Percentiles rank a stretch among this genome's conserved stretches.
phyloP scores from a whole-genome alignment of 2,797 vertebrate species.

The Cuniculus paca region DNA sequence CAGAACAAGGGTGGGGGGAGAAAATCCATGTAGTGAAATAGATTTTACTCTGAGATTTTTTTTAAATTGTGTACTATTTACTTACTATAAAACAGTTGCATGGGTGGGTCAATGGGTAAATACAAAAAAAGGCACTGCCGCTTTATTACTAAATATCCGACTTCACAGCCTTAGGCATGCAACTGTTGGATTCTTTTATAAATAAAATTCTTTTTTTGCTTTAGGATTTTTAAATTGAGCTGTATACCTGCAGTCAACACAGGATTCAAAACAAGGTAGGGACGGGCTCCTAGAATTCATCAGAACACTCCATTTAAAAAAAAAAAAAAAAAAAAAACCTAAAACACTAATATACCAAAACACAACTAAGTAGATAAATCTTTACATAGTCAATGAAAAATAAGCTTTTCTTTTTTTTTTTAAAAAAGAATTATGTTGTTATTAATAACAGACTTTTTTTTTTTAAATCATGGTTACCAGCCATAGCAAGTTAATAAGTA shows the following conservation, averaged over 20 bases:
- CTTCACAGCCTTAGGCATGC: conserved; percentile 94
- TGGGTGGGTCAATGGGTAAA: conserved; percentile 78
- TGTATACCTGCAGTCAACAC: conserved; percentile 96
- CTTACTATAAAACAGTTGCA: conserved; percentile 85
- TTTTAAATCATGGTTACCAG: conserved; percentile 97
- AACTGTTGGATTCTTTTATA: conserved; percentile 92
- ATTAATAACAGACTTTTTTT: conserved; percentile 87
- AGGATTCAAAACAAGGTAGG: conserved; percentile 89
- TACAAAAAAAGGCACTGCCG: conserved; percentile 96
- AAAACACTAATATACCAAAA: conserved; percentile 83
- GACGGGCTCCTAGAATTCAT: conserved; percentile 80
- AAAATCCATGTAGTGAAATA: conserved; percentile 79
- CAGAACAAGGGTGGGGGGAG: conserved; percentile 61
- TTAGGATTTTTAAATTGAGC: conserved; percentile 88
- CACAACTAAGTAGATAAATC: conserved; percentile 85
- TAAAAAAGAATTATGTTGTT: conserved; percentile 86
- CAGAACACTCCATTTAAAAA: conserved; percentile 84
- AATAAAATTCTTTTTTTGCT: conserved; percentile 90
- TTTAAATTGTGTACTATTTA: conserved; percentile 72
- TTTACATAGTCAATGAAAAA: conserved; percentile 88
- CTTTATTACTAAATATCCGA: conserved; percentile 94
- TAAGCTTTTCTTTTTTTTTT: conserved; percentile 80
- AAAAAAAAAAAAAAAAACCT: neutral
- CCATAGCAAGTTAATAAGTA: conserved; percentile 97
- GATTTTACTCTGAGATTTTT: conserved; percentile 74